phyloP scores from a whole-genome alignment of 2,797 vertebrate genomes.

The Cryptoprocta ferox region DNA sequence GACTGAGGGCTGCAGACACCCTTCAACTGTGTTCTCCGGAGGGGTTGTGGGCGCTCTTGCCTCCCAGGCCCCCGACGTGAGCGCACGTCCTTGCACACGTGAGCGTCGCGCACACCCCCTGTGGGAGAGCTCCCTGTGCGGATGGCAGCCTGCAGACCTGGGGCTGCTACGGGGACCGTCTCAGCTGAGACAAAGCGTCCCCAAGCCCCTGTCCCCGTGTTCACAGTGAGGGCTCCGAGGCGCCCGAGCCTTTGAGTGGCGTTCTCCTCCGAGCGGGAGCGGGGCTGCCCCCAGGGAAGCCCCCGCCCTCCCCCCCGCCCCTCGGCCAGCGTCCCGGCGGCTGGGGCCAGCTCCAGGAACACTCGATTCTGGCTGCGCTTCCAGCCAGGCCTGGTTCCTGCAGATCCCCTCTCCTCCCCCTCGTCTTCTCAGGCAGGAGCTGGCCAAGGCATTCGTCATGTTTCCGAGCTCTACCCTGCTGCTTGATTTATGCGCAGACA shows the following conservation, averaged over 20 bases:
- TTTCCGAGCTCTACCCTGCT: slow-evolving; percentile 84
- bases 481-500: slow-evolving; percentile 85
- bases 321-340: slow-evolving; percentile 81
- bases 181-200: neutral
- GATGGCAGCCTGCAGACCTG: neutral
- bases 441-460: slow-evolving; percentile 86
- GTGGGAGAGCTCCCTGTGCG: neutral
- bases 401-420: slow-evolving; percentile 76
- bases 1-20: neutral
- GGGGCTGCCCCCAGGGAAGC: slow-evolving; percentile 83
- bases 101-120: neutral
- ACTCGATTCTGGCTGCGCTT: slow-evolving; percentile 85
- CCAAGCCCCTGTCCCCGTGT: neutral
- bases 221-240: slow-evolving; percentile 12
- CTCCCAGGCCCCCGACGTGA: neutral
- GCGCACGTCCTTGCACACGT: neutral
- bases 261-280: too few relatives aligned
- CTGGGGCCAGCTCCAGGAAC: slow-evolving; percentile 85
- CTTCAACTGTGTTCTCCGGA: neutral
- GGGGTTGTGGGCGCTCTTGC: neutral
- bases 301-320: too few relatives aligned
- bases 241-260: too few relatives aligned
- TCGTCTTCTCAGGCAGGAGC: slow-evolving; percentile 79
- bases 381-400: slow-evolving; percentile 85
- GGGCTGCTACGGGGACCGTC: neutral